A percentile compares a stretch with the other conserved stretches of the same genome.
phyloP scores from a whole-genome alignment of 1,140 invertebrate species.

The Calephelis nemesis region DNA sequence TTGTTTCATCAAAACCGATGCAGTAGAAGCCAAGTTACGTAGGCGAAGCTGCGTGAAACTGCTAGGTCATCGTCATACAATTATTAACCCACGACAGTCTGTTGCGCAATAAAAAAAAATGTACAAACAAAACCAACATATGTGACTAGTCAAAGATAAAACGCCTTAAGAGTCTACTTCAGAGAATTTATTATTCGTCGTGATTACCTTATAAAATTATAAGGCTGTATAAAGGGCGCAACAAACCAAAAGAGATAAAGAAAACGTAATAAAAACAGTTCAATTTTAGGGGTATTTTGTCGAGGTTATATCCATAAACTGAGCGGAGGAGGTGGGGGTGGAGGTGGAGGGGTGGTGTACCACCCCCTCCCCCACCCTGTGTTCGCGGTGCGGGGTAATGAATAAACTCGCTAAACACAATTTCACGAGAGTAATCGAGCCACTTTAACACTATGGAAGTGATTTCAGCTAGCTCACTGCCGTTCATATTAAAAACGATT shows the following conservation, averaged over 20 bases:
- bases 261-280: conserved; percentile 77
- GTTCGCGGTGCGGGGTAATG: conserved; percentile 65
- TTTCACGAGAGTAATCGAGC: conserved; percentile 71
- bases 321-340: conserved; percentile 49
- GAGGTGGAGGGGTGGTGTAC: too few relatives aligned
- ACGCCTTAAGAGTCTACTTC: conserved; percentile 14
- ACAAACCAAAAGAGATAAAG: conserved; percentile 77
- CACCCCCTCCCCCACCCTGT: conserved; percentile 24
- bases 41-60: too few relatives aligned
- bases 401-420: conserved; percentile 74
- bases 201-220: conserved; percentile 73
- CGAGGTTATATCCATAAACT: conserved; percentile 78
- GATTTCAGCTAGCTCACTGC: conserved; percentile 43
- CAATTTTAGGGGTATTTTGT: conserved; percentile 79
- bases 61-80: too few relatives aligned
- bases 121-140: too few relatives aligned
- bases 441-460: conserved; percentile 59
- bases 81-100: too few relatives aligned
- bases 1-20: too few relatives aligned
- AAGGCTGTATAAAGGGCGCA: conserved; percentile 69
- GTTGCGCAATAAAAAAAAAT: too few relatives aligned
- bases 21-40: too few relatives aligned
- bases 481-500: conserved; percentile 23
- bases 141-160: too few relatives aligned
- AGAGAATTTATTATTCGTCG: conserved; percentile 22